Base-by-base conservation (phyloP, 2,888 invertebrate genomes). In the Amiota mariae region DNA sequence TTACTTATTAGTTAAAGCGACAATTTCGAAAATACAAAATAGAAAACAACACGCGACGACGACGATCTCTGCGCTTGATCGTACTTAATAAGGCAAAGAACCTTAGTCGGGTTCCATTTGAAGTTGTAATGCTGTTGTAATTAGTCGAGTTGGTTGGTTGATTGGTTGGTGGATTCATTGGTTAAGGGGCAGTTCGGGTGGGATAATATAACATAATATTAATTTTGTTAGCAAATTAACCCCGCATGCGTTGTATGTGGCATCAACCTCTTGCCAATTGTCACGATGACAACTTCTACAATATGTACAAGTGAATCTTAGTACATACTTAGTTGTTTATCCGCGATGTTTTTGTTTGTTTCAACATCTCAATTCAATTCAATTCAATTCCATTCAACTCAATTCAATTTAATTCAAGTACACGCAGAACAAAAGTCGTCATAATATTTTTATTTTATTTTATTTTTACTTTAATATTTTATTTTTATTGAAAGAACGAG, bases 61-160 rank as follows among this genome's bases (percentile, higher is more conserved):
- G 48, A 66, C 8, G n/a, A 63, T 63, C n/a, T 63, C 9, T 10
- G 10, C 13, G 8, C 12, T 12, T 68, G 67, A 20, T 49, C 13
- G 54, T 12, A 77, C 82, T 80, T 80, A 81, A 80, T 80, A 81
- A 79, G 80, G 79, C 85, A 82, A 78, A 84, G 81, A 85, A 81
- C 82, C 85, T 85, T 79, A 85, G 20, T 51, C 71, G 74, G 75
- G 79, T 78, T 75, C 79, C 72, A n/a, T 24, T 36, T 24, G 12
- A 10, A 24, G 4, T 24, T 36, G 36, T 36, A 47, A 48, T 64
- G 64, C 15, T 64, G 48, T 47, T 46, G 24, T 13, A 18, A 18
- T 0, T 57, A 8, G 1, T 57, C 59, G 12, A 36, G 11, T 54
- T 54, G 54, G 15, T 10, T 54, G 54, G 6, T 13, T 54, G 8